Evolutionary conservation across 2,888 invertebrate genomes (phyloP).

Genomic region (Rosalia funebris): DNA sequence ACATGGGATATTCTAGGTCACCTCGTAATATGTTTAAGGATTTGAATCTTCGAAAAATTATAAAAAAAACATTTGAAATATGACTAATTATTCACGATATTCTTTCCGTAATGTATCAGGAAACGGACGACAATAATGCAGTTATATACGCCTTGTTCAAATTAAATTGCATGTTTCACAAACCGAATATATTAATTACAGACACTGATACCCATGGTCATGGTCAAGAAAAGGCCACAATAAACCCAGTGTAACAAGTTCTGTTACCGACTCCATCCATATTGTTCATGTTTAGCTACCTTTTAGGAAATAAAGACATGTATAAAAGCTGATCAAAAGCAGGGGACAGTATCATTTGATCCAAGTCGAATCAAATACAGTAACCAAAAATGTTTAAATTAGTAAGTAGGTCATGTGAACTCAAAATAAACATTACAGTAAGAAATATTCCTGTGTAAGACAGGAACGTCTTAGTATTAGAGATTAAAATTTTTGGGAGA

Average conservation of each 20-base stretch:
- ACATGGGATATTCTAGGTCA: no score
- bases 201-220: background rate
- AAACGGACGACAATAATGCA: no score
- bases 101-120: no score
- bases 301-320: constrained; percentile 4
- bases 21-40: no score
- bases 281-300: constrained; percentile 1
- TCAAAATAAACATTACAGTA: no score
- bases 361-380: constrained; percentile 1
- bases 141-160: background rate
- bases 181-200: background rate
- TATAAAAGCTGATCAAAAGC: background rate
- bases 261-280: constrained; percentile 8
- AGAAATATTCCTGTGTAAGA: no score
- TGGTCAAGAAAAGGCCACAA: background rate
- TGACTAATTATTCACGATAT: no score
- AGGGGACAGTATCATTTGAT: constrained; percentile 14
- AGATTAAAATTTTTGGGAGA: no score
- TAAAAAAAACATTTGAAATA: no score
- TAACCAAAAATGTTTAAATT: constrained; percentile 30
- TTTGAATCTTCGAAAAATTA: no score
- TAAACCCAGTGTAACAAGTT: background rate
- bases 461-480: no score
- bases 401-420: constrained; percentile 26
- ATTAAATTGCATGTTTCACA: background rate